Percentiles rank a stretch among this genome's conserved stretches.
Conservation (phyloP, 2,888 invertebrate species). For the Adineta ricciae region DNA sequence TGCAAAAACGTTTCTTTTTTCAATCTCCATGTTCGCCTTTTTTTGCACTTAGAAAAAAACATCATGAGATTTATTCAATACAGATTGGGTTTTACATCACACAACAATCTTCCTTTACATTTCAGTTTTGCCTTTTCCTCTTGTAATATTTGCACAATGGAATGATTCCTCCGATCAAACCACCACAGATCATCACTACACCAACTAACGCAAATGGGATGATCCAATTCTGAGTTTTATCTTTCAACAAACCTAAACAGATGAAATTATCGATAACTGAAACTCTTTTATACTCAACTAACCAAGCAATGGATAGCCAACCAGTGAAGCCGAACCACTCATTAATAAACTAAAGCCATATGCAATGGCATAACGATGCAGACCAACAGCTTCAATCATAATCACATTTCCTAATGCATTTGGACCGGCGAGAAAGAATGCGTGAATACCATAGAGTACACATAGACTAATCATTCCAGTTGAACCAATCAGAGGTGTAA, state of each 20-base stretch:
- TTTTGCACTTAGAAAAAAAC: no score
- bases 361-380: background rate
- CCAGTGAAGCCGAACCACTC: background rate
- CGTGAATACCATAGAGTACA: background rate
- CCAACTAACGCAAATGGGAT: constrained; percentile 5
- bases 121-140: background rate
- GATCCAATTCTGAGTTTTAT: background rate
- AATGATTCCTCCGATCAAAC: background rate
- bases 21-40: no score
- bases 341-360: background rate
- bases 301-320: constrained; percentile 1
- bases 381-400: background rate
- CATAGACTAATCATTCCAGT: background rate
- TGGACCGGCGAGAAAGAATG: background rate
- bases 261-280: background rate
- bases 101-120: background rate
- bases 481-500: background rate
- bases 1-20: background rate
- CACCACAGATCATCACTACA: background rate
- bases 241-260: background rate
- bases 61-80: no score
- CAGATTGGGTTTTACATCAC: background rate
- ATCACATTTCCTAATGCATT: background rate
- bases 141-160: background rate
- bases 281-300: background rate